Base-by-base conservation (phyloP, 2,888 invertebrate species). In the Dicyrtoma fusca region DNA sequence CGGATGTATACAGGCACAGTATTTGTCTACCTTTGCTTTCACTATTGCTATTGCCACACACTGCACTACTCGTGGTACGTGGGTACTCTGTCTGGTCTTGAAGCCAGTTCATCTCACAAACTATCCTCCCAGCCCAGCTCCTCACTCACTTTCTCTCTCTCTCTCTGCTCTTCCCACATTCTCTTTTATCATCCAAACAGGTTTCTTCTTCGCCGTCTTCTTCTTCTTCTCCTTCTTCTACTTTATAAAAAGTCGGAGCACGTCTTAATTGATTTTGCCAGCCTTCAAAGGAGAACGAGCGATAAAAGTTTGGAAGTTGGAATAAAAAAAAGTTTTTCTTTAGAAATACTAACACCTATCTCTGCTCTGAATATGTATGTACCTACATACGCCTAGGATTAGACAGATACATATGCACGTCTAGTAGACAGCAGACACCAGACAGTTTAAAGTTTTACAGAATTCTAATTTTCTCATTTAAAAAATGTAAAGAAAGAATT, bases 181-280 rank as follows among this genome's bases (percentile, higher is more conserved):
- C 49, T 49, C 49, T 49, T 49, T 19, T 49, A n/a, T 49, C 49
- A 3, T 49, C 49, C 19, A n/a, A 5, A 49, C 3, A 49, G n/a
- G n/a, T 19, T 49, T 49, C 49, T 10, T 19, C 19, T 13, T 19
- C 49, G 49, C 11, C 19, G n/a, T 49, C 49, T 49, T 13, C 19
- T 19, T 49, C 49, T 49, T 61, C 19, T 61, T 61, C 61, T 34
- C 42, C 42, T 61, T 61, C 61, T 42, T 61, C 47, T 64, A 47
- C 64, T 44, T 34, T 34, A 34, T 34, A 34, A 34, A 8, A 49
- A 49, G 66, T 66, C 66, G n/a, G 23, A 49, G 66, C 66, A 66
- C 66, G 66, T 66, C 66, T 66, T 66, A 66, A 66, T 66, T 66
- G 66, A 66, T 66, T 66, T 47, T 53, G 49, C 23, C 21, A 25